Evolutionary conservation across 2,797 vertebrate species (phyloP), one percentile per base, ranked within the genome.

Genomic region (Melanogrammus aeglefinus): DNA sequence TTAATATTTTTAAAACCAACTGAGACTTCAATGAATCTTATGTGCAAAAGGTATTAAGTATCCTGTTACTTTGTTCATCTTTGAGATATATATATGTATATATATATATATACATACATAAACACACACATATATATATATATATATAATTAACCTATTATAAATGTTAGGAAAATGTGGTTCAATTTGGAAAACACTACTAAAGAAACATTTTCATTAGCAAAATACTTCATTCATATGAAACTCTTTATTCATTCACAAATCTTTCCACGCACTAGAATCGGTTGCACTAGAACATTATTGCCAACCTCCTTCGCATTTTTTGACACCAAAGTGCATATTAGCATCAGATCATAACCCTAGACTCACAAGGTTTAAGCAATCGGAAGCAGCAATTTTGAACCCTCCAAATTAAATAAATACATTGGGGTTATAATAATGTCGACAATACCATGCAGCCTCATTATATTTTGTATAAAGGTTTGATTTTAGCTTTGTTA

Each of bases 41-140:
- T 24, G 63, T 69, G 63, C 63, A 69, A 69, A 69, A 69, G n/a
- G n/a, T 39, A 73, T 35, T 69, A 69, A 69, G 63, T 27, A 24
- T 69, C 24, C 63, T 69, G 63, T 69, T 69, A 69, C 63, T 69
- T 27, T 69, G 63, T 69, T 69, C 24, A 69, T 27, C 63, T 27
- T 69, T 69, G 63, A 69, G 8, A 66, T 24, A 63, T 24, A 63
- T 9, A 69, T 51, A 18, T 24, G 24, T 63, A 63, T 24, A 69
- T 69, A 63, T 69, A 69, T n/a, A 66, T 66, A 57, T 66, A 66
- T 63, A 63, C 9, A 63, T 9, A 66, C 27, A 63, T 27, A 66
- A 24, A 63, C 9, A n/a, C 9, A 66, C 27, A 63, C 24, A 66
- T 24, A 63, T 24, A 63, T 9, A 69, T 51, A 18, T 24, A 63